phyloP scores from a whole-genome alignment of 2,888 invertebrate species.

The Drosophila tanythrix region DNA sequence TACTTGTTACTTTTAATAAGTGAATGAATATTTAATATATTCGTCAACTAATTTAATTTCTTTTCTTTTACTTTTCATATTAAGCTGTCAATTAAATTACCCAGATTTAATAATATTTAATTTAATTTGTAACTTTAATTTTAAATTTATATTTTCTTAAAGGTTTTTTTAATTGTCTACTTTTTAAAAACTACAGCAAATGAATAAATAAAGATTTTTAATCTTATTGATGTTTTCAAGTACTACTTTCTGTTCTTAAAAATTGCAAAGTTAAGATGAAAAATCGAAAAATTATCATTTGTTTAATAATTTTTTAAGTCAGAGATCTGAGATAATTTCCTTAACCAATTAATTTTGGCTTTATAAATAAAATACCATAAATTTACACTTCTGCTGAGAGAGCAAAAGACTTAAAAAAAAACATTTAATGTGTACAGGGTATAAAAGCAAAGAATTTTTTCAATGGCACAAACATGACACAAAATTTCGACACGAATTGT shows the following conservation, averaged over 20 bases:
- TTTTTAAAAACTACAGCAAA: not conserved
- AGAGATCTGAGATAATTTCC: not conserved
- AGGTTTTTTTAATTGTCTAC: not conserved
- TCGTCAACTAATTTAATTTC: not conserved
- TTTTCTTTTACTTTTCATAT: not conserved
- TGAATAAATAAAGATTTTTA: not conserved
- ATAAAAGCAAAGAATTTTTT: slow-evolving; percentile 50
- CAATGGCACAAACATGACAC: slow-evolving; percentile 37
- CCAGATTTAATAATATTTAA: not conserved
- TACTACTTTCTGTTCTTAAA: not conserved
- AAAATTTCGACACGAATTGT: slow-evolving; percentile 55
- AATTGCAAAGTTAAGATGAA: not conserved
- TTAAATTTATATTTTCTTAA: not conserved
- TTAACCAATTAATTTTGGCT: not conserved
- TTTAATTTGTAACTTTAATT: not conserved
- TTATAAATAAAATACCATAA: not conserved
- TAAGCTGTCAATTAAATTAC: not conserved
- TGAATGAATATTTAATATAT: not conserved
- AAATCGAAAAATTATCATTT: not conserved
- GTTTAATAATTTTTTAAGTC: not conserved
- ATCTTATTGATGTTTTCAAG: not conserved
- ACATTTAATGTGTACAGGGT: slow-evolving; percentile 1
- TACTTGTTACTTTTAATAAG: not conserved
- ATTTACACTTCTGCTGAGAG: not conserved
- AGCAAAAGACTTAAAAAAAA: not conserved